Evolutionary conservation across 2,797 vertebrate species (phyloP).

Genomic region (Channallabes apus): DNA sequence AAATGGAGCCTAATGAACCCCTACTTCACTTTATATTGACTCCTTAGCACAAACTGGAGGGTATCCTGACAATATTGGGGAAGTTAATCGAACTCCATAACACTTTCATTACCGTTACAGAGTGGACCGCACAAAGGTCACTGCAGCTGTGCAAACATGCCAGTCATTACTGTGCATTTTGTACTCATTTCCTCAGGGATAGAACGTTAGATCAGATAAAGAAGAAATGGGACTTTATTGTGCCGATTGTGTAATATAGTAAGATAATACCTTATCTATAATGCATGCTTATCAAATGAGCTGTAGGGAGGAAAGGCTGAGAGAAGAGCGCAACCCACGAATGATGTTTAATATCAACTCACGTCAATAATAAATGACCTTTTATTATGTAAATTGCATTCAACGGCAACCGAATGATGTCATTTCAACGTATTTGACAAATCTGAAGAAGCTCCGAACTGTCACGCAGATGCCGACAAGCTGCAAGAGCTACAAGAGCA

Average conservation of each 20-base stretch:
- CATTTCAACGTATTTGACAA: conserved; percentile 26
- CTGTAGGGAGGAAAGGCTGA: conserved; percentile 21
- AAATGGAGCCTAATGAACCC: conserved; percentile 14
- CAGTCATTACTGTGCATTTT: conserved; percentile 28
- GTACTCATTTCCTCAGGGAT: background rate
- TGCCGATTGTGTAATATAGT: conserved; percentile 29
- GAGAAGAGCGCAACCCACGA: background rate
- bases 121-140: conserved; percentile 60
- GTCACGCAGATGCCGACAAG: background rate
- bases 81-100: conserved; percentile 75
- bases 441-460: conserved; percentile 18
- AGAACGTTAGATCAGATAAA: background rate
- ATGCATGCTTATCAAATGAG: conserved; percentile 44
- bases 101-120: conserved; percentile 72
- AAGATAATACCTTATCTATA: conserved; percentile 36
- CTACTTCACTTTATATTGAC: conserved; percentile 56
- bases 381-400: conserved; percentile 48
- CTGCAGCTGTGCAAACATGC: conserved; percentile 1
- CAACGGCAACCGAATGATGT: conserved; percentile 37
- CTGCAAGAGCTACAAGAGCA: conserved; percentile 13
- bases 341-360: conserved; percentile 39
- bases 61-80: conserved; percentile 66
- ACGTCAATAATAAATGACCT: conserved; percentile 42
- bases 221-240: background rate
- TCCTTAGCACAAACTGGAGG: conserved; percentile 67